Conservation (phyloP, 1,140 invertebrate genomes). For the Drosophila serrata region DNA sequence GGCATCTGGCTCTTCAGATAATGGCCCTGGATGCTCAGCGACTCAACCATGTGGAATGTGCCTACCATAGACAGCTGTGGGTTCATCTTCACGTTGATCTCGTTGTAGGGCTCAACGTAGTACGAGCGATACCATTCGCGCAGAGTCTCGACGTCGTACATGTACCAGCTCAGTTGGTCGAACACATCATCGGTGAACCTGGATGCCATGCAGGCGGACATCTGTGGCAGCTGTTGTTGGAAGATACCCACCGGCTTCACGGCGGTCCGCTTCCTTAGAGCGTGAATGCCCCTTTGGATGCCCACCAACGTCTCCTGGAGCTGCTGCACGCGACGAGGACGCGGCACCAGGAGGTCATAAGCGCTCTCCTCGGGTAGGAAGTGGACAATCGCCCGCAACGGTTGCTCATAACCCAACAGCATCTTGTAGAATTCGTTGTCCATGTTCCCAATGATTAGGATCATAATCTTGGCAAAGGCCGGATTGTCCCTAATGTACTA, state of each 20-base stretch:
- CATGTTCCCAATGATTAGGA: slow-evolving; percentile 57
- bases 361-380: slow-evolving; percentile 67
- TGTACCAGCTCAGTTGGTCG: slow-evolving; percentile 67
- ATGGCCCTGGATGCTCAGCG: slow-evolving; percentile 60
- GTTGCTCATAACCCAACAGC: slow-evolving; percentile 41
- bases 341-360: slow-evolving; percentile 72
- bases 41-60: slow-evolving; percentile 38
- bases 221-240: slow-evolving; percentile 69
- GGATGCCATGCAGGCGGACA: slow-evolving; percentile 65
- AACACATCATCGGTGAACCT: slow-evolving; percentile 58
- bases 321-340: slow-evolving; percentile 51
- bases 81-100: slow-evolving; percentile 59
- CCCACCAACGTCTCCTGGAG: slow-evolving; percentile 44
- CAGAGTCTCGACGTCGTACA: slow-evolving; percentile 72
- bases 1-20: slow-evolving; percentile 59
- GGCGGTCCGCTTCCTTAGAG: slow-evolving; percentile 40
- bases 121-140: slow-evolving; percentile 62
- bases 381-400: slow-evolving; percentile 62
- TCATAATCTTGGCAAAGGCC: slow-evolving; percentile 24
- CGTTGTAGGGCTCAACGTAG: slow-evolving; percentile 56
- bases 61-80: slow-evolving; percentile 23
- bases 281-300: slow-evolving; percentile 54
- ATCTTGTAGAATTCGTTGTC: slow-evolving; percentile 51
- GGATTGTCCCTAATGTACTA: slow-evolving; percentile 68
- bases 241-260: slow-evolving; percentile 67